Evolutionary conservation across 2,113 vertebrate species (phyloP).

Genomic region (Limnothrissa miodon): DNA sequence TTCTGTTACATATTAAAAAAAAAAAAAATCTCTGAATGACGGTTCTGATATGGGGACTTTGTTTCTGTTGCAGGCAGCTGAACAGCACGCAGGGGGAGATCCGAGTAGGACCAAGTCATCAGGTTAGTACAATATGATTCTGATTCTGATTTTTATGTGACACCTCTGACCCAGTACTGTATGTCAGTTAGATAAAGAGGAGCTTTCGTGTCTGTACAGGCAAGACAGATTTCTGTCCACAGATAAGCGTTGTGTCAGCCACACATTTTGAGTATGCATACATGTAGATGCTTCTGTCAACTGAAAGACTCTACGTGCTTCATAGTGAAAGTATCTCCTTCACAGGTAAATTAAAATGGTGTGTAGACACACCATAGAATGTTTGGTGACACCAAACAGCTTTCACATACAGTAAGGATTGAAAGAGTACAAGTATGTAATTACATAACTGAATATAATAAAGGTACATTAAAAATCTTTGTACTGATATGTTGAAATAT

Average conservation of each 20-base stretch:
- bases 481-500: too few species aligned
- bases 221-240: not conserved
- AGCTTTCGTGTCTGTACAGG: not conserved
- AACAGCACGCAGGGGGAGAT: slow-evolving; percentile 99
- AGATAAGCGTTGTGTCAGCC: too few species aligned
- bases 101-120: slow-evolving; percentile 95
- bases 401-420: not conserved
- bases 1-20: not conserved
- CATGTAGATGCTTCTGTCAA: too few species aligned
- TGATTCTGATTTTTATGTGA: too few species aligned
- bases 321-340: too few species aligned
- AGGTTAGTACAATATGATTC: slow-evolving; percentile 74
- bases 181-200: not conserved
- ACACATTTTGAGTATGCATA: too few species aligned
- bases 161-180: not conserved
- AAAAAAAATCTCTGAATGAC: not conserved
- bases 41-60: not conserved
- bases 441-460: not conserved
- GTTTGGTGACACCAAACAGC: not conserved
- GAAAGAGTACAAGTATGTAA: not conserved
- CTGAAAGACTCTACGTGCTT: too few species aligned
- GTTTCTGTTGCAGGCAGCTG: slow-evolving; percentile 80
- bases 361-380: not conserved
- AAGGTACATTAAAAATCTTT: not conserved
- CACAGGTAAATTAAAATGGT: too few species aligned